phyloP scores from a whole-genome alignment of 2,113 vertebrate species.

The Chionomys nivalis region DNA sequence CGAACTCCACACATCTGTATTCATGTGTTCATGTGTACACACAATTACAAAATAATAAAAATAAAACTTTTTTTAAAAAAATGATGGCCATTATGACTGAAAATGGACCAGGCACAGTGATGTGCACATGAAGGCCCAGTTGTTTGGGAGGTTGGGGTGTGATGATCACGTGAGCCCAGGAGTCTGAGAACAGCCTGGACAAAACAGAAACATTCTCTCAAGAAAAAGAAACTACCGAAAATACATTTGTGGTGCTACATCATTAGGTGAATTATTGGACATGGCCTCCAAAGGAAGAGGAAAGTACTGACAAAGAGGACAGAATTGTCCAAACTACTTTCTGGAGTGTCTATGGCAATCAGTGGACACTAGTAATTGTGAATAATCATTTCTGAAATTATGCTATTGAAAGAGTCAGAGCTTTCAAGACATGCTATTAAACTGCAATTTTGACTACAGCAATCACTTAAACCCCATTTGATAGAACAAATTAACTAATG shows the following conservation, averaged over 20 bases:
- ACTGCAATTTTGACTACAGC: background rate
- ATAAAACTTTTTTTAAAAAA: background rate
- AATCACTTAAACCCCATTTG: background rate
- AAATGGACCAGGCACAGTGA: background rate
- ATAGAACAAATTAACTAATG: background rate
- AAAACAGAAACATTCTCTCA: background rate
- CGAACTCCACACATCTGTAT: no score
- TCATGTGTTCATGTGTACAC: no score
- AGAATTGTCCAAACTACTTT: background rate
- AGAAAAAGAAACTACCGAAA: background rate
- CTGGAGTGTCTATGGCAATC: background rate
- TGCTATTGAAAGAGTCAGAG: background rate
- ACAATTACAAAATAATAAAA: background rate
- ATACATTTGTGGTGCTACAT: background rate
- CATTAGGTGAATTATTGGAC: background rate
- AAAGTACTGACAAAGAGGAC: background rate
- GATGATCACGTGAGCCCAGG: background rate
- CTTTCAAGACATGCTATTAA: background rate
- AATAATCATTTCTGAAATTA: background rate
- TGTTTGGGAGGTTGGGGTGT: background rate
- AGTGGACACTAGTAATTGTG: background rate
- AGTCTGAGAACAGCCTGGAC: background rate
- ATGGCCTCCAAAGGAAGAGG: background rate
- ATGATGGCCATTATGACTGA: background rate
- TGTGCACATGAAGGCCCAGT: background rate